Conservation (phyloP, 2,888 invertebrate species). For the Allolobophora icterica region DNA sequence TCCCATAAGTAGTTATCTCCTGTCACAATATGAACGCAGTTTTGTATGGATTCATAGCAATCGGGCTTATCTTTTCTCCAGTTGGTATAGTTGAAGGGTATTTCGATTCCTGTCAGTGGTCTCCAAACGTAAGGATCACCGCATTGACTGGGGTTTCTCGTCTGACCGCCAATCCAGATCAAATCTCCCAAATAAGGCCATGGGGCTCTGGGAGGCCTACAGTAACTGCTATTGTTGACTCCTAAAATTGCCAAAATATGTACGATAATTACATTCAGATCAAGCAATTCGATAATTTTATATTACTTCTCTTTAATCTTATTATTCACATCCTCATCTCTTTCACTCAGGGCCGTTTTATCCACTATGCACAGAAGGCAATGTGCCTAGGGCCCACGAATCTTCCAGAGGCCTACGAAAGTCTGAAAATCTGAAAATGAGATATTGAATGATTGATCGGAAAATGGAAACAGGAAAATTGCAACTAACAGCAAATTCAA, state of each 20-base stretch:
- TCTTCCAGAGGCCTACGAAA: too few relatives aligned
- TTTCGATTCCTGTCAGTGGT: neutral
- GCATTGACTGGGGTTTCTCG: neutral
- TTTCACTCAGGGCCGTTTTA: too few relatives aligned
- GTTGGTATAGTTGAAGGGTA: conserved; percentile 29
- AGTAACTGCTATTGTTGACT: neutral
- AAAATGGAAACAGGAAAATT: too few relatives aligned
- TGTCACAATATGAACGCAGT: neutral
- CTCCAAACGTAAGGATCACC: neutral
- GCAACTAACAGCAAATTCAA: too few relatives aligned
- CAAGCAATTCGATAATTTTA: neutral
- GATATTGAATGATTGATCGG: too few relatives aligned
- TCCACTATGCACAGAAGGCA: too few relatives aligned
- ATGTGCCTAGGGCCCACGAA: too few relatives aligned
- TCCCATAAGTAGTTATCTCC: neutral
- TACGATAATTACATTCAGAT: too few relatives aligned
- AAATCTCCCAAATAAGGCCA: neutral
- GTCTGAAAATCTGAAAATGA: too few relatives aligned
- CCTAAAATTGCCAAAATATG: neutral
- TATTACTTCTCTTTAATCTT: neutral
- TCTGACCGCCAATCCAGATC: neutral
- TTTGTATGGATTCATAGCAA: neutral
- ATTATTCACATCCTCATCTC: too few relatives aligned
- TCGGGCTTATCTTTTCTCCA: neutral
- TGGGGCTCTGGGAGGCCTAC: neutral